Percentiles rank a stretch among this genome's conserved stretches.
phyloP scores from a whole-genome alignment of 1,140 invertebrate genomes.

The Cryptotermes secundus region DNA sequence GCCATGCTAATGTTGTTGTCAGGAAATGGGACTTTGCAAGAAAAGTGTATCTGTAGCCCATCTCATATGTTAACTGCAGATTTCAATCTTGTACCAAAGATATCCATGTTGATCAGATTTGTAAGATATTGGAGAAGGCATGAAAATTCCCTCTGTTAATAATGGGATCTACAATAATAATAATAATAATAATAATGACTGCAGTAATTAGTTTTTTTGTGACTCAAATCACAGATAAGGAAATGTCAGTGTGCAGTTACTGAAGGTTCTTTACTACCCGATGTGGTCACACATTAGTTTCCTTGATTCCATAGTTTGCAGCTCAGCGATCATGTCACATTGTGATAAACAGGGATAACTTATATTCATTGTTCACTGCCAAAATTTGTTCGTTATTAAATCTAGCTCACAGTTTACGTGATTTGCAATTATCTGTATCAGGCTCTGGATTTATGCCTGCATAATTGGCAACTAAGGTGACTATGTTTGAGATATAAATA shows the following conservation, averaged over 20 bases:
- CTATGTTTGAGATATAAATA: no score
- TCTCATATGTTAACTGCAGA: background rate
- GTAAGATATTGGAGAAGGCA: background rate
- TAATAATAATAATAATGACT: background rate
- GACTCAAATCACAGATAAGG: background rate
- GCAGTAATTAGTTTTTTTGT: no score
- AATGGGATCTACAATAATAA: conserved; percentile 7
- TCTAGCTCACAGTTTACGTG: no score
- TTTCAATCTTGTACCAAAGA: background rate
- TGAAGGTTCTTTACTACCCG: background rate
- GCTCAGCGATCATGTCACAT: background rate
- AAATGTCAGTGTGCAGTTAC: background rate
- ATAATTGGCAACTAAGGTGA: no score
- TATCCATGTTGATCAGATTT: background rate
- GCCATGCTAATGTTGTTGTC: conserved; percentile 26
- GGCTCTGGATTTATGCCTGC: no score
- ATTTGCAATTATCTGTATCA: no score
- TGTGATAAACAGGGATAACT: conserved; percentile 1
- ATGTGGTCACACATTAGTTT: background rate
- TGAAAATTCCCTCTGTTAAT: background rate
- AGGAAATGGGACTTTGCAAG: background rate
- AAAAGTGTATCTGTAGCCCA: background rate
- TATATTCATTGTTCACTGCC: background rate
- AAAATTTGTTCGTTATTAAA: background rate
- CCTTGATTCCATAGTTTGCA: conserved; percentile 16